Evolutionary conservation across 2,797 vertebrate species (phyloP), one percentile per base, ranked within the genome.

Genomic region (Ciconia nigra): DNA sequence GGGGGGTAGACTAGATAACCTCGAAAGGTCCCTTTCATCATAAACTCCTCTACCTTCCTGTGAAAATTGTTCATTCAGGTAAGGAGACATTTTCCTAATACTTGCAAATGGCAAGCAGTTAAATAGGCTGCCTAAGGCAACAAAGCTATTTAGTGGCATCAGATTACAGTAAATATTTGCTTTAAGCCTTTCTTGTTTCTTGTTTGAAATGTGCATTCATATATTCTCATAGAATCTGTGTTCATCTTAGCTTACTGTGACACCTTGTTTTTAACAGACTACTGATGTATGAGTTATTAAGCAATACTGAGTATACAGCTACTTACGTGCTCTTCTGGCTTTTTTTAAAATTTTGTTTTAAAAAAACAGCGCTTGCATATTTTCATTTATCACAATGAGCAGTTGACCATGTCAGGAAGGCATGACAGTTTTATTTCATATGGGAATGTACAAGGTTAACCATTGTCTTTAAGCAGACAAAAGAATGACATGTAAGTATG

Each of bases 241-340:
- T 70, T 82, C n/a, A 0, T 66, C 44, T 42, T 49, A 62, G 47
- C 10, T 58, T 70, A 55, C 9, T 21, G 13, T 41, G 54, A 25
- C 25, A 37, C 33, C 5, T 44, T 14, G 10, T 37, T 70, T 81
- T 83, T 85, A 10, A 16, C 63, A 91, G 65, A 33, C 39, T 55
- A 15, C 15, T 72, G 26, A 74, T 66, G 19, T 13, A n/a, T 37
- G 13, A 18, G 4, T 29, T 80, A 44, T 54, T 77, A 79, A 74
- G 12, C 13, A 66, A 59, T 46, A 31, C 11, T 25, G 35, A 79
- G 13, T 20, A 72, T 42, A 10, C 3, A 84, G 26, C 9, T 65
- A 42, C 26, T 65, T 62, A 20, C 0, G 0, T 33, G 44, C 2
- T 74, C n/a, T 41, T 90, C 21, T 2, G 7, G 19, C 2, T 6